Base-by-base conservation (phyloP, 2,113 vertebrate genomes). In the Pao palembangensis region DNA sequence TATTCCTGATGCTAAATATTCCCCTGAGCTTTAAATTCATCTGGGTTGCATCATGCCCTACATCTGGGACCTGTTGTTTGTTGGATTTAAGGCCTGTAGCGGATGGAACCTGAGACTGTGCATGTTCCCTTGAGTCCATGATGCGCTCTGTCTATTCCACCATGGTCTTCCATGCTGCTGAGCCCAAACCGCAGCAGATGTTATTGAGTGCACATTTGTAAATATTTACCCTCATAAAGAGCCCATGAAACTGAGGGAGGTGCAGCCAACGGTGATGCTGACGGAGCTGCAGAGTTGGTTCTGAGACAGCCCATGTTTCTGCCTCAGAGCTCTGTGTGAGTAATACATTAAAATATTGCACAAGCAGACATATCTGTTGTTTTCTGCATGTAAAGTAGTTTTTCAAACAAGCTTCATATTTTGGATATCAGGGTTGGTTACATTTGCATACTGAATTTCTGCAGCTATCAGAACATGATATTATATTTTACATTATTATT, bases 61-160 rank as follows among this genome's bases (percentile, higher is more conserved):
- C 80, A 81, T 89, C 80, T 84, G 85, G 85, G 84, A 80, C 63
- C 47, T 19, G 71, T 86, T 80, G 84, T 81, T 85, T 77, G 78
- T 78, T 74, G 76, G 80, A 70, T 78, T 76, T 61, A 52, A 69
- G 82, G 80, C 60, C 59, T 75, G 77, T 38, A 82, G 59, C 51
- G 60, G 76, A 67, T 79, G 78, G 71, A 87, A 85, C 82, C 81
- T 66, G 81, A 83, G 76, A 77, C 55, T 51, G 14, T 5, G 53
- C 59, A 2, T 8, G 20, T 63, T 84, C 78, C 81, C 81, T 63
- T 67, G 85, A 79, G 79, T 81, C 73, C 74, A 77, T 46, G 70
- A 76, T 71, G 79, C 71, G 74, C 84, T 74, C 63, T 71, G 56
- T 76, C 65, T 83, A 61, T 67, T 48, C 17, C 44, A 16, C 44